phyloP scores from a whole-genome alignment of 2,113 vertebrate species.

The Plestiodon gilberti region DNA sequence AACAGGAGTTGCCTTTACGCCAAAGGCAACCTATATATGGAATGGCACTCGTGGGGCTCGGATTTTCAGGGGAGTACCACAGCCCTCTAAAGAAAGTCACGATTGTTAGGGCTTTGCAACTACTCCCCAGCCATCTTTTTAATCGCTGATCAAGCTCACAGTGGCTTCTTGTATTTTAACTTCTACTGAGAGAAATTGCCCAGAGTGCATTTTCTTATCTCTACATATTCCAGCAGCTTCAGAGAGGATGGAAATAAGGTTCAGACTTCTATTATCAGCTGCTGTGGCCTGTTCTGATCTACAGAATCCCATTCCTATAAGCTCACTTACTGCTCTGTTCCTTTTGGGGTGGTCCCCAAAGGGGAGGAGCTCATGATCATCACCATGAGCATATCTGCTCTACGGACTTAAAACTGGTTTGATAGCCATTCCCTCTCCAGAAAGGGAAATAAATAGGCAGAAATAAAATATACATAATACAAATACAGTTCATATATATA shows the following conservation, averaged over 20 bases:
- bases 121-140: neutral
- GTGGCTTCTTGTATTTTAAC: neutral
- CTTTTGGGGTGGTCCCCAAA: neutral
- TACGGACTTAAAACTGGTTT: neutral
- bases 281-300: neutral
- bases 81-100: neutral
- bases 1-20: neutral
- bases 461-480: neutral
- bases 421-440: neutral
- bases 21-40: neutral
- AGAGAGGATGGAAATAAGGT: neutral
- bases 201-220: neutral
- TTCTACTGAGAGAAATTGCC: too few relatives aligned
- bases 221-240: too few relatives aligned
- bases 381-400: neutral
- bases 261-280: neutral
- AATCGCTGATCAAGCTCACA: neutral
- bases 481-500: neutral
- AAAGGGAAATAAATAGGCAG: conserved; percentile 16
- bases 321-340: neutral
- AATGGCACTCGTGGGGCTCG: neutral
- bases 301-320: neutral
- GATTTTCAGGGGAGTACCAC: neutral
- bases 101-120: neutral
- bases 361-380: neutral